These are phyloP conservation scores for Drosophila longiperda DNA, from an alignment of 2,888 invertebrate species.

Conservation along the genomic window DNA sequence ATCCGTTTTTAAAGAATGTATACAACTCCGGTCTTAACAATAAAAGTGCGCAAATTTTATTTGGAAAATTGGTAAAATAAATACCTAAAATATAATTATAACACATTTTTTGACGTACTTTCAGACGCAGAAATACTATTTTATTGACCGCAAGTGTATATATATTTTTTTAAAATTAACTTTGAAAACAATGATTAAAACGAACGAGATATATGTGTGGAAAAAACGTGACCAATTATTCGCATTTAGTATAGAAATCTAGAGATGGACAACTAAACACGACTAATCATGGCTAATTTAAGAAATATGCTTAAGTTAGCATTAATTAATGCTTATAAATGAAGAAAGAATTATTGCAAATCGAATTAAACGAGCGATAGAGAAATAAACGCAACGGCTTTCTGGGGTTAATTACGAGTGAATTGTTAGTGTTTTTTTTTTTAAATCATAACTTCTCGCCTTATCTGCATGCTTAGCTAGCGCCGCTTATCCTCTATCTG, in stretches of 20 bases:
- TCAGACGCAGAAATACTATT: neutral
- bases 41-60: neutral
- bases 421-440: neutral
- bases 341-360: too few species aligned
- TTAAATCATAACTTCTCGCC: neutral
- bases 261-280: neutral
- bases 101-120: neutral
- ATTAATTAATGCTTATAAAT: neutral
- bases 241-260: neutral
- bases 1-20: neutral
- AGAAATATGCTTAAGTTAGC: neutral
- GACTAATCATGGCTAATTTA: neutral
- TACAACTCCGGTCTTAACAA: neutral
- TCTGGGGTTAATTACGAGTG: conserved; percentile 26
- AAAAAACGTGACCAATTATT: conserved; percentile 1
- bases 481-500: conserved; percentile 17
- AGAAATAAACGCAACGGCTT: neutral
- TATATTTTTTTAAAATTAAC: neutral
- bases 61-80: neutral
- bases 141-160: neutral
- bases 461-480: neutral
- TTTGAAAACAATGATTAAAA: neutral
- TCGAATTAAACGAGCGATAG: neutral
- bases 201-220: neutral
- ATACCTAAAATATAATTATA: neutral